Evolutionary conservation across 2,797 vertebrate genomes (phyloP), one percentile per base, ranked within the genome.

Genomic region (Hippocampus kuda): DNA sequence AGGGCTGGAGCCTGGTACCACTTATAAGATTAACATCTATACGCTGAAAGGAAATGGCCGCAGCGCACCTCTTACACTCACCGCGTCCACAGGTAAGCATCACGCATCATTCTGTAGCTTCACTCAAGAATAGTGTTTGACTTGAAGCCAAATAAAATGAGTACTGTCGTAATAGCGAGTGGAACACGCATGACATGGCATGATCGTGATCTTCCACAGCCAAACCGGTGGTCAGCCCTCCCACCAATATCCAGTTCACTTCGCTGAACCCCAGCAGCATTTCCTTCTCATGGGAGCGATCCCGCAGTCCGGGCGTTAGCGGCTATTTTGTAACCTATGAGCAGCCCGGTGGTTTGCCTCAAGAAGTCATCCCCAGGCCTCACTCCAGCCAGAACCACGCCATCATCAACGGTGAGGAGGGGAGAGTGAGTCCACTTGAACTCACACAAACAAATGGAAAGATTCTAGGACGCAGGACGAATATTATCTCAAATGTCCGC

Each of bases 1-100:
- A 99, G 97, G 95, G 79, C 85, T 99, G 78, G 92, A 95, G 71
- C 94, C 97, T 30, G 96, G 94, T 72, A 98, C 92, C 1, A 89
- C 81, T 68, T 99, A 99, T 85, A 96, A 94, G 85, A 93, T 99
- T 83, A 88, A 94, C 86, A 85, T 99, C 67, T 99, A 96, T 66
- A 94, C 96, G 1, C 79, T 99, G 80, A 98, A 94, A 0, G 94
- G 93, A 69, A 94, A 92, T 0, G 89, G 93, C 30, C 95, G 94
- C 81, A 99, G 97, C 6, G 86, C 92, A 2, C 97, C 97, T 0
- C 89, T 93, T 71, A 85, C 90, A 15, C 88, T 98, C 6, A 94
- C 93, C 5, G 94, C 92, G 68, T 90, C 91, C 72, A 99, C 97
- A 30, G 93, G 97, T 99, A 92, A 71, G 18, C 15, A 48, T 30